Percentiles rank a stretch among this genome's conserved stretches.
phyloP scores from a whole-genome alignment of 1,140 invertebrate genomes.

The Drosophila pectinifera region DNA sequence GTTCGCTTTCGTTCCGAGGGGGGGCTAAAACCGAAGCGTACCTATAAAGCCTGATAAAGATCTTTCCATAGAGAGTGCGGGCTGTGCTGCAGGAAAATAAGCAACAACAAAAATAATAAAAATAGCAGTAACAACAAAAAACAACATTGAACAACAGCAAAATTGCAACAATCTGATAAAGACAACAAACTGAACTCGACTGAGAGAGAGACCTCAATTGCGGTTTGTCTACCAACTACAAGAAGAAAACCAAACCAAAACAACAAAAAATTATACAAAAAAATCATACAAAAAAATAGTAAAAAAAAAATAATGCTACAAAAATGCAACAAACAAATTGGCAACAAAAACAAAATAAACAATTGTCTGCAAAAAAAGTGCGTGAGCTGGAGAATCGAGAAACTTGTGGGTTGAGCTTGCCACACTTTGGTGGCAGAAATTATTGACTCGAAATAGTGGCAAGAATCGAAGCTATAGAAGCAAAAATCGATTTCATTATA shows the following conservation, averaged over 20 bases:
- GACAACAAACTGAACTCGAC: constrained; percentile 59
- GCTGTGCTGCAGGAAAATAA: constrained; percentile 61
- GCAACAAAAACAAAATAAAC: not conserved
- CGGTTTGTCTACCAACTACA: constrained; percentile 57
- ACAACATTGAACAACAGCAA: constrained; percentile 58
- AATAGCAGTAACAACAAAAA: constrained; percentile 40
- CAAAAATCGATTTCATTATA: no score
- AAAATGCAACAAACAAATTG: constrained; percentile 14
- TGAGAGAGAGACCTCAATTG: constrained; percentile 40
- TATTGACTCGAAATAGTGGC: constrained; percentile 5
- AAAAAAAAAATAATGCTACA: constrained; percentile 9
- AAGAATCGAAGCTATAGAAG: no score
- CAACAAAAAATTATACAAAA: constrained; percentile 11
- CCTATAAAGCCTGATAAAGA: constrained; percentile 75
- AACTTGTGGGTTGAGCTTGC: constrained; percentile 18
- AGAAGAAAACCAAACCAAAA: constrained; percentile 18
- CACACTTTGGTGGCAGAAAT: constrained; percentile 20
- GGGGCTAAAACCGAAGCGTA: constrained; percentile 56
- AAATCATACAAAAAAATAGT: constrained; percentile 12
- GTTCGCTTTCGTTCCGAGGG: constrained; percentile 38
- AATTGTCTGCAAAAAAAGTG: constrained; percentile 19
- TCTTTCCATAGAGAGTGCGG: constrained; percentile 66
- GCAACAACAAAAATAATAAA: constrained; percentile 29
- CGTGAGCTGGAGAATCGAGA: constrained; percentile 16
- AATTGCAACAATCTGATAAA: constrained; percentile 83